Evolutionary conservation across 2,113 vertebrate genomes (phyloP).

Genomic region (Phainopepla nitens): DNA sequence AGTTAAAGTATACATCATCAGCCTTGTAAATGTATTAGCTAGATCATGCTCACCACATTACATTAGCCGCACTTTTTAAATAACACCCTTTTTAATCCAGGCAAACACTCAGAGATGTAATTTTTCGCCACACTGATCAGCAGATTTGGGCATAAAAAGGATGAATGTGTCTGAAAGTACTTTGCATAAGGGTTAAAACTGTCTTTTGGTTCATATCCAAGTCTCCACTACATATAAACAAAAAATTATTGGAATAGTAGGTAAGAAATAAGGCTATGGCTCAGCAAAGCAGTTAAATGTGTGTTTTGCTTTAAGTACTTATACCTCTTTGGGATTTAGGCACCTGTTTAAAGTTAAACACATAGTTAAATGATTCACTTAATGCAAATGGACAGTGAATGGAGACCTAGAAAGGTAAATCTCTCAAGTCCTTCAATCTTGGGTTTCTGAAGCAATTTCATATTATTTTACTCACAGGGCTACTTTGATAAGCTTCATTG

Average conservation of each 20-base stretch:
- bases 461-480: conserved; percentile 38
- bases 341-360: conserved; percentile 44
- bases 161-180: background rate
- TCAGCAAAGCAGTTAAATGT: conserved; percentile 4
- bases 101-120: background rate
- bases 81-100: background rate
- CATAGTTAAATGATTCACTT: conserved; percentile 40
- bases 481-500: conserved; percentile 49
- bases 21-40: background rate
- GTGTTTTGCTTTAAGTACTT: conserved; percentile 11
- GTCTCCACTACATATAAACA: background rate
- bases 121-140: background rate
- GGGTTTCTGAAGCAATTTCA: conserved; percentile 51
- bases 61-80: background rate
- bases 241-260: background rate
- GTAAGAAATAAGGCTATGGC: background rate
- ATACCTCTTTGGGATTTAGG: background rate
- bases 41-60: background rate
- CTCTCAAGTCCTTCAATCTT: conserved; percentile 35
- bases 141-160: background rate
- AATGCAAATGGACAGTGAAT: conserved; percentile 38
- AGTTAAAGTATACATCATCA: background rate
- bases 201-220: background rate
- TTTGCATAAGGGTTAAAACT: background rate
- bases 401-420: conserved; percentile 50